Evolutionary conservation across 2,797 vertebrate genomes (phyloP).

Genomic region (Periparus ater): DNA sequence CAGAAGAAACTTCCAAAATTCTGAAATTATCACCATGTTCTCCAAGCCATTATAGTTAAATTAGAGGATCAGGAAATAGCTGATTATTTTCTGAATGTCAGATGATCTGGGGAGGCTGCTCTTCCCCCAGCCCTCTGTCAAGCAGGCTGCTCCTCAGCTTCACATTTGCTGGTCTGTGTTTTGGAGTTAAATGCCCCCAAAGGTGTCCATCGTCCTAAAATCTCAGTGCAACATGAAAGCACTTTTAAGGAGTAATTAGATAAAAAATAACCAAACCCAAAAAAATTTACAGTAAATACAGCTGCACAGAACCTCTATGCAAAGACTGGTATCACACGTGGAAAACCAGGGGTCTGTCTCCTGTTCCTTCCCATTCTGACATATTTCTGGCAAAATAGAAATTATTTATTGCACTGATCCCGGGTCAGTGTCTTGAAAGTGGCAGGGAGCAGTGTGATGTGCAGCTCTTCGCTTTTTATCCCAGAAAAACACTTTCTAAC

Average conservation of each 20-base stretch:
- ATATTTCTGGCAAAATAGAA: neutral
- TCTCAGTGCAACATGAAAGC: neutral
- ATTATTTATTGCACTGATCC: fast-evolving
- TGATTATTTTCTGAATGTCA: neutral
- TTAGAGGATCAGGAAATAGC: neutral
- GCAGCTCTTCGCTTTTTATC: neutral
- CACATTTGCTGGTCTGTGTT: neutral
- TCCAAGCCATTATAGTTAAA: neutral
- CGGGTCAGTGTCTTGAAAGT: neutral
- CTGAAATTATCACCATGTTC: neutral
- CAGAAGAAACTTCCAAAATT: neutral
- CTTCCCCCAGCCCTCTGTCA: neutral
- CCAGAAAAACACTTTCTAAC: neutral
- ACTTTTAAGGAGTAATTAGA: neutral
- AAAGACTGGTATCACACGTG: neutral
- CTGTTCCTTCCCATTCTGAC: neutral
- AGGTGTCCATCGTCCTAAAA: neutral
- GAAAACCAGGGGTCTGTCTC: neutral
- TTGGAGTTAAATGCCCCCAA: neutral
- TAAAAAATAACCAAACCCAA: neutral
- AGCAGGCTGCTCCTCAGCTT: neutral
- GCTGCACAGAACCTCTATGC: neutral
- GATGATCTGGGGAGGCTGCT: neutral
- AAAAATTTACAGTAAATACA: neutral
- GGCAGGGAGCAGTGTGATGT: neutral